phyloP scores from a whole-genome alignment of 2,113 vertebrate species.

The Canis aureus region DNA sequence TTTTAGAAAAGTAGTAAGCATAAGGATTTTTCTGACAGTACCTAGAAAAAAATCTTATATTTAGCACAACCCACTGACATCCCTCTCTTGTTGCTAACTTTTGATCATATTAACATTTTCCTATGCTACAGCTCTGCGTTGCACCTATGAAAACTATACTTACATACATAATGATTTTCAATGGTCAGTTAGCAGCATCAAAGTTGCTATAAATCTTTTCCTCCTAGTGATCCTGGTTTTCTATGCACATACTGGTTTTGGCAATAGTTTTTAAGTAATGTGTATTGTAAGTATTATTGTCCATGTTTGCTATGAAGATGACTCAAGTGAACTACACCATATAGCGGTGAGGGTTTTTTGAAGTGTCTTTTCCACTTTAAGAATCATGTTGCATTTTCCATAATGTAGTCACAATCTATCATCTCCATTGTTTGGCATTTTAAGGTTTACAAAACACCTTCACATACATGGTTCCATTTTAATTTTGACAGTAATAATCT shows the following conservation, averaged over 20 bases:
- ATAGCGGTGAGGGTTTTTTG: not conserved
- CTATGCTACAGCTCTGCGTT: not conserved
- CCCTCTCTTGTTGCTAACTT: slow-evolving; percentile 48
- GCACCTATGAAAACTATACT: not conserved
- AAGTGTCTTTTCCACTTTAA: not conserved
- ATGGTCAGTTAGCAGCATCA: not conserved
- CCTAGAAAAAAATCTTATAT: slow-evolving; percentile 61
- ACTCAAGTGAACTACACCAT: not conserved
- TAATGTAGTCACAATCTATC: no score
- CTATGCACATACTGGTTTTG: not conserved
- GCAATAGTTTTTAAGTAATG: not conserved
- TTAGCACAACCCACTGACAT: slow-evolving; percentile 69
- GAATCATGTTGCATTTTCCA: not conserved
- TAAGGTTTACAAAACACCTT: slow-evolving; percentile 9
- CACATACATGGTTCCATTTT: not conserved
- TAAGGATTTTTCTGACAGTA: not conserved
- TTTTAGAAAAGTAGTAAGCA: slow-evolving; percentile 47
- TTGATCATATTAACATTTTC: slow-evolving; percentile 76
- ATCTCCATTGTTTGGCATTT: not conserved
- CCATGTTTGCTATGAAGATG: not conserved
- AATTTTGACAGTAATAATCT: slow-evolving; percentile 16
- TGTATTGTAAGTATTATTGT: not conserved
- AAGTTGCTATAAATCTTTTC: not conserved
- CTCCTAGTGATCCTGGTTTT: not conserved
- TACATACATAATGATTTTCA: not conserved